Evolutionary conservation across 30 jellyfish, hydroid and myxozoan species (phyloP).

Genomic region (Turritopsis dohrnii): DNA sequence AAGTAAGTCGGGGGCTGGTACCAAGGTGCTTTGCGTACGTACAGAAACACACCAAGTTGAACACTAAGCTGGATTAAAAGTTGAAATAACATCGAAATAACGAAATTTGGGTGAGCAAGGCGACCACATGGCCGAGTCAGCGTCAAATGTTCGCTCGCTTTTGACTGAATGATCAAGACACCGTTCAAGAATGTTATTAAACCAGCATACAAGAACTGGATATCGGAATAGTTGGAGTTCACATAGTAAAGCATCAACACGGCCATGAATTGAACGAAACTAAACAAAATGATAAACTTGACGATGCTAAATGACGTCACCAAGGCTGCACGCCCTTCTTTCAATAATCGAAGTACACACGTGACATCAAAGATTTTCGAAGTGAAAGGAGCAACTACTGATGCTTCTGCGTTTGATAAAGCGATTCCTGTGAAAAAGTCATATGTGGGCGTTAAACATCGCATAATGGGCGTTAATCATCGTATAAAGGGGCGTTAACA

Average conservation of each 20-base stretch:
- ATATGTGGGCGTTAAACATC: no score
- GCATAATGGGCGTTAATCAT: no score
- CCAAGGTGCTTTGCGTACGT: conserved; percentile 19
- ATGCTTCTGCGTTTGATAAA: conserved; percentile 46
- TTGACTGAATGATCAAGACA: conserved; percentile 9
- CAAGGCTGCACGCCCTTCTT: conserved; percentile 53
- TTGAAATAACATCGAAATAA: conserved; percentile 11
- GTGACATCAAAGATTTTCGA: conserved; percentile 31
- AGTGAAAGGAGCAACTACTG: conserved; percentile 52
- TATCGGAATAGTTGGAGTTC: conserved; percentile 24
- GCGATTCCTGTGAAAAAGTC: conserved; percentile 27
- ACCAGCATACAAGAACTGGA: conserved; percentile 15
- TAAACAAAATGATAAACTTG: conserved; percentile 30
- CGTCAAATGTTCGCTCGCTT: conserved; percentile 6
- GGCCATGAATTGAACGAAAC: conserved; percentile 33
- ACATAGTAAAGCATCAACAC: conserved; percentile 24
- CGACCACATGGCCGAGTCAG: conserved; percentile 34
- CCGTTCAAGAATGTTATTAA: not conserved
- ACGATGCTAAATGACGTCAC: conserved; percentile 36
- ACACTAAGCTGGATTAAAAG: not conserved
- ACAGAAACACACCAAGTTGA: conserved; percentile 10
- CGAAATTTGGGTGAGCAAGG: conserved; percentile 24
- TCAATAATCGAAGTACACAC: conserved; percentile 35
- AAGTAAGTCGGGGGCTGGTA: conserved; percentile 33
- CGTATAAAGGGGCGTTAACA: not conserved